phyloP scores from a whole-genome alignment of 2,113 vertebrate genomes.

The Agelaius tricolor region DNA sequence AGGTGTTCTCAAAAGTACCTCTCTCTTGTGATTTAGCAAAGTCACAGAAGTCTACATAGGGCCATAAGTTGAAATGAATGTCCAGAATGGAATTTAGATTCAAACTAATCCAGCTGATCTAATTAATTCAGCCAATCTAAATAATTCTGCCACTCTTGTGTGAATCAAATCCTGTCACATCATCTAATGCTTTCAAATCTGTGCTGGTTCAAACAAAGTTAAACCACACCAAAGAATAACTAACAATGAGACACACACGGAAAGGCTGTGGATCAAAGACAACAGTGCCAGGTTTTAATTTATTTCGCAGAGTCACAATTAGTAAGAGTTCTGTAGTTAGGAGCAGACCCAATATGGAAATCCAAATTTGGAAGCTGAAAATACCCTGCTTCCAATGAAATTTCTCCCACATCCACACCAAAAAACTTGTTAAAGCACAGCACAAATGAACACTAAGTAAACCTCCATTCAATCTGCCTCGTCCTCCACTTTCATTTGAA shows the following conservation, averaged over 20 bases:
- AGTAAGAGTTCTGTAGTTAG: neutral
- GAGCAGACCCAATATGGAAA: neutral
- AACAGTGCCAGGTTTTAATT: neutral
- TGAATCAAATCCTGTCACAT: neutral
- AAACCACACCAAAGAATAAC: neutral
- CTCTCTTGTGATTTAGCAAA: neutral
- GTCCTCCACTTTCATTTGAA: neutral
- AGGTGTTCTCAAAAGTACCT: neutral
- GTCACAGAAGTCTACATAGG: neutral
- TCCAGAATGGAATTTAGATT: neutral
- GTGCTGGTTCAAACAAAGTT: neutral
- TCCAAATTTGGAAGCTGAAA: neutral
- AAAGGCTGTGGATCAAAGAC: neutral
- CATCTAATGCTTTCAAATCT: neutral
- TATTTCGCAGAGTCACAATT: neutral
- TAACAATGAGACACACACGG: neutral
- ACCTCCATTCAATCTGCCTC: neutral
- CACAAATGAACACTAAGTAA: neutral
- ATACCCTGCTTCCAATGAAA: neutral
- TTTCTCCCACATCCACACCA: neutral
- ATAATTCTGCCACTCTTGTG: slow-evolving; percentile 12
- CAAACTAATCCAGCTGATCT: neutral
- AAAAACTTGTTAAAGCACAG: neutral
- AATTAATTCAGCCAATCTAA: neutral
- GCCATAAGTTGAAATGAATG: neutral